Conservation (phyloP, 2,888 invertebrate species). For the Plusia festucae region DNA sequence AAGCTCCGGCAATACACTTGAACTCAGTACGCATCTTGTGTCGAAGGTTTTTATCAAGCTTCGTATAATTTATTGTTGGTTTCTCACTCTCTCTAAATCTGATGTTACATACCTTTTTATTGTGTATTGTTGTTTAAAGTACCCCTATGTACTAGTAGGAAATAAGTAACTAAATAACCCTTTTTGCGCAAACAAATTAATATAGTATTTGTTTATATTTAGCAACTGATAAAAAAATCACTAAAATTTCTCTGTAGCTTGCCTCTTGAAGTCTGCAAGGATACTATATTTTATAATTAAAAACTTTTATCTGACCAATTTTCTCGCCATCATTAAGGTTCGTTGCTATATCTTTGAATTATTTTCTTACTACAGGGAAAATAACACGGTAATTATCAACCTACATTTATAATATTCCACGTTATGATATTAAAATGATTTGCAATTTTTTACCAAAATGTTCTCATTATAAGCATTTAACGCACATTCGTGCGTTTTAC, state of each 20-base stretch:
- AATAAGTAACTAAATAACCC: no score
- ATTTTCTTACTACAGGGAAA: no score
- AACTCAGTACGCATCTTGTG: constrained; percentile 48
- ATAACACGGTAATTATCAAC: not conserved
- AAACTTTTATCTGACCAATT: no score
- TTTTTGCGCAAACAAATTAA: no score
- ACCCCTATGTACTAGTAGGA: not conserved
- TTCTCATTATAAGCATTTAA: not conserved
- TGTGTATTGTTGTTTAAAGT: not conserved
- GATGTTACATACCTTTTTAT: constrained; percentile 3
- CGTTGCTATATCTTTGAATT: no score
- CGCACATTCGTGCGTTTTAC: not conserved
- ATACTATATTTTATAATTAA: no score
- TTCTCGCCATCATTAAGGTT: no score
- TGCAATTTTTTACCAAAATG: not conserved
- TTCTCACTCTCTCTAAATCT: constrained; percentile 21
- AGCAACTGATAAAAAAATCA: no score
- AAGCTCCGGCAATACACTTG: constrained; percentile 71
- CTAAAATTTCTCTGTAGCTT: no score
- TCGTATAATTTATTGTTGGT: constrained; percentile 24
- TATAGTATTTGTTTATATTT: no score
- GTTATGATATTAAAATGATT: not conserved
- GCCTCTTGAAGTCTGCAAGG: no score
- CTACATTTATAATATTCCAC: not conserved
- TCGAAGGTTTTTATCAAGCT: constrained; percentile 36